Evolutionary conservation across 2,797 vertebrate genomes (phyloP), one percentile per base, ranked within the genome.

Genomic region (Margarornis squamiger): DNA sequence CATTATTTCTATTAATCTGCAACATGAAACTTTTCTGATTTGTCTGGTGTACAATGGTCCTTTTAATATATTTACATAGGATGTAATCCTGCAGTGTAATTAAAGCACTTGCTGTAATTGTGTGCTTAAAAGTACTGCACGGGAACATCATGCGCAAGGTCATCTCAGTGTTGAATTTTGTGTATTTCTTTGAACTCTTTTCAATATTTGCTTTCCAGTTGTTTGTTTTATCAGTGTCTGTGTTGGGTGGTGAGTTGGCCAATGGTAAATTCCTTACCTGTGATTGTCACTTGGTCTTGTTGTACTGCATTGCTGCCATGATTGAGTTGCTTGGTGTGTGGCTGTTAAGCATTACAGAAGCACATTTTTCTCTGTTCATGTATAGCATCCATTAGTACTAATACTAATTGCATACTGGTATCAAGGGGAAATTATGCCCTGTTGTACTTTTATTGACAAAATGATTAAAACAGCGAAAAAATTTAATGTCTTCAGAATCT

Each of bases 401-500:
- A 57, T 68, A 75, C 49, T 80, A 91, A 89, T 93, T 88, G 70
- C 85, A 52, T 61, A 41, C 54, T 80, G 57, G 29, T 68, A 55
- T 70, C 26, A 52, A 62, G 76, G 74, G 48, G 14, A 80, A 59
- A 82, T 67, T 74, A 79, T 68, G 79, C 36, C 45, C 71, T 51
- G 32, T 34, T 77, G 51, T 91, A 24, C 36, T 32, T 73, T 76
- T 65, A 92, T 91, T 96, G 88, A 82, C 61, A 77, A 76, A 84
- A 59, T 83, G 6, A 93, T 93, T 94, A 93, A 90, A 92, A 77
- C 4, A 46, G 59, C 23, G 67, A 94, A 92, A 84, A 76, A 95
- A 88, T 94, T 95, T 87, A 89, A 88, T 84, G 86, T 89, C 70
- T 66, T 85, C 84, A 57, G 68, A 82, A 93, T 78, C 71, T 63